phyloP scores from a whole-genome alignment of 2,888 invertebrate genomes.

The Ormyrus thymus region DNA sequence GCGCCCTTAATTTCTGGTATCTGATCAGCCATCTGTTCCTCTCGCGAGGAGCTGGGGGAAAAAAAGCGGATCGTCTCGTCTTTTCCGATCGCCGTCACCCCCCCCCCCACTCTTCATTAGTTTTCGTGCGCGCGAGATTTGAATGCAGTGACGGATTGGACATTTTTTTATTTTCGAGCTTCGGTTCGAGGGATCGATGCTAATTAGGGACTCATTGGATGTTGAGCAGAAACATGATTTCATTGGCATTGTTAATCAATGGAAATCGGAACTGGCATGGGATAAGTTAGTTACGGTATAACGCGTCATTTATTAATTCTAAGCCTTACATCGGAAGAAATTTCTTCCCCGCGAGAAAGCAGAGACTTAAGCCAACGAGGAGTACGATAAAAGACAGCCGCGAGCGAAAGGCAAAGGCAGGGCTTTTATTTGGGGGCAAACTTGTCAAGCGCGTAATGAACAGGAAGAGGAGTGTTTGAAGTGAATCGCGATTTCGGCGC shows the following conservation, averaged over 20 bases:
- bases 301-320: neutral
- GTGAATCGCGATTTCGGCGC: conserved; percentile 64
- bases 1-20: conserved; percentile 73
- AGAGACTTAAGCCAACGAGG: neutral
- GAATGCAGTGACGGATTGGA: conserved; percentile 19
- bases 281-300: no score
- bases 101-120: conserved; percentile 25
- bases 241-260: no score
- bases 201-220: neutral
- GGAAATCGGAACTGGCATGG: no score
- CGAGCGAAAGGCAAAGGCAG: neutral
- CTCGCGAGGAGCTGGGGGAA: neutral
- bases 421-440: conserved; percentile 50
- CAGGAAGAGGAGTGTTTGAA: conserved; percentile 58
- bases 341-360: conserved; percentile 7
- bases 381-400: conserved; percentile 6
- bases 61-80: conserved; percentile 1
- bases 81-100: conserved; percentile 27
- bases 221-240: no score
- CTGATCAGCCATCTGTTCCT: conserved; percentile 75
- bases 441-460: conserved; percentile 57
- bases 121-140: conserved; percentile 36
- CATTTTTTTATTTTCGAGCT: neutral
- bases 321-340: neutral
- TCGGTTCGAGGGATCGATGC: neutral